Base-by-base conservation (phyloP, 2,797 vertebrate species). In the Columba guinea region DNA sequence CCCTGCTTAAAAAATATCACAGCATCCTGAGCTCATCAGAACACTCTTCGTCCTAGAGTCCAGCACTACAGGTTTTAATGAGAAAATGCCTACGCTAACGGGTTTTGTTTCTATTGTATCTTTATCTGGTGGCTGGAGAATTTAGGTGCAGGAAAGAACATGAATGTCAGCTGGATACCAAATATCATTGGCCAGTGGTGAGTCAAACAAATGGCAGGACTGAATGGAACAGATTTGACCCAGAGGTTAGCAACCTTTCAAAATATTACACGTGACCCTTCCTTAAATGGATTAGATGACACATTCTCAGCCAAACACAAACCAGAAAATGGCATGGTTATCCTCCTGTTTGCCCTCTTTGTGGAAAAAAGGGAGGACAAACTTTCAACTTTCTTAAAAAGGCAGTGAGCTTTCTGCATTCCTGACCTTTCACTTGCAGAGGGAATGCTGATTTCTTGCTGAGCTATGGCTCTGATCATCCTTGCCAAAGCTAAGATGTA, bases 351-450 rank as follows among this genome's bases (percentile, higher is more conserved):
- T 60, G 35, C 26, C 68, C 51, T 67, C 52, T 70, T 92, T 90
- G 65, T 7, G 10, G 34, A 44, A 75, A 37, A 83, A 49, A n/a
- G 2, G 18, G 64, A 80, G 24, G 41, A 71, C 41, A 93, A 92
- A 85, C 53, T 92, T 89, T 85, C 86, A 92, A 86, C 89, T 51
- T 84, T 91, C 89, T 96, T 77, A 85, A 95, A 87, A 90, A 92
- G 93, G 75, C 88, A 94, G 78, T 3, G 51, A 96, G 89, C 86
- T 87, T 92, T 92, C 86, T 95, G 90, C 92, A 93, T 95, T 96
- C 92, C 89, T 95, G 94, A 95, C 96, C 95, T 96, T 96, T 95
- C 82, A 64, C 93, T 92, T 93, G 93, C 91, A 92, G 65, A 94
- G 90, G 58, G 94, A 96, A 94, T 64, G 89, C 88, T 55, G 93